phyloP scores from a whole-genome alignment of 1,140 invertebrate species.

The Panagrolaimus sp. region DNA sequence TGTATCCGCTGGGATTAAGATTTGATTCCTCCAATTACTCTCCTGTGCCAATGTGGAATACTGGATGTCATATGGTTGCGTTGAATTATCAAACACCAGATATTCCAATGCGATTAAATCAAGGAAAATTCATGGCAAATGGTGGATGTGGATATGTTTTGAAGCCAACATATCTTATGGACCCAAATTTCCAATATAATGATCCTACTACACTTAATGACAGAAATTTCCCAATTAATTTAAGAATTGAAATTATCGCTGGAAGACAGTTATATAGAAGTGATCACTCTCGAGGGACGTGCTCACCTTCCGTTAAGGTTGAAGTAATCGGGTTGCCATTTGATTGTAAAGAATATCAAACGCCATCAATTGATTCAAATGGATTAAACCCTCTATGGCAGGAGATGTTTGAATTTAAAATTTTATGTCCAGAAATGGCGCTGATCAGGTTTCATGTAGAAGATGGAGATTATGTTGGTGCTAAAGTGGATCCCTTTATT shows the following conservation, averaged over 20 bases:
- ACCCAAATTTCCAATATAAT: conserved; percentile 32
- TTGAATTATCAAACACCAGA: conserved; percentile 55
- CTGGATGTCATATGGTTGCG: conserved; percentile 80
- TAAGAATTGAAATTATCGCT: conserved; percentile 68
- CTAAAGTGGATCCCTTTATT: conserved; percentile 75
- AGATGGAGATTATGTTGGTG: conserved; percentile 93
- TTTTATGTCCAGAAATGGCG: conserved; percentile 79
- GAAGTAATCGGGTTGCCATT: conserved; percentile 83
- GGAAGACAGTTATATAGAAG: conserved; percentile 78
- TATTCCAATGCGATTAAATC: conserved; percentile 53
- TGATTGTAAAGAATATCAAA: conserved; percentile 65
- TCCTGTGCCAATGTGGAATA: conserved; percentile 87
- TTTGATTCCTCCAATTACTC: conserved; percentile 96
- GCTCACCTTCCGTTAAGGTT: conserved; percentile 87
- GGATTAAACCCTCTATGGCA: conserved; percentile 93
- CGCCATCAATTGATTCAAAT: conserved; percentile 67
- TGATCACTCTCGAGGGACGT: conserved; percentile 72
- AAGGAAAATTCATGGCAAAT: conserved; percentile 52
- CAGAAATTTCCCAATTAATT: conserved; percentile 34
- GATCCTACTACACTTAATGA: no score
- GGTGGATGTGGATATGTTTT: conserved; percentile 82
- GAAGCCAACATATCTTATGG: conserved; percentile 83
- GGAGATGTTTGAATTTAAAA: conserved; percentile 75
- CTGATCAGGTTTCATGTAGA: conserved; percentile 83
- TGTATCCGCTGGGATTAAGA: conserved; percentile 82